Conservation (phyloP, 2,797 vertebrate genomes). For the Aplochiton taeniatus region DNA sequence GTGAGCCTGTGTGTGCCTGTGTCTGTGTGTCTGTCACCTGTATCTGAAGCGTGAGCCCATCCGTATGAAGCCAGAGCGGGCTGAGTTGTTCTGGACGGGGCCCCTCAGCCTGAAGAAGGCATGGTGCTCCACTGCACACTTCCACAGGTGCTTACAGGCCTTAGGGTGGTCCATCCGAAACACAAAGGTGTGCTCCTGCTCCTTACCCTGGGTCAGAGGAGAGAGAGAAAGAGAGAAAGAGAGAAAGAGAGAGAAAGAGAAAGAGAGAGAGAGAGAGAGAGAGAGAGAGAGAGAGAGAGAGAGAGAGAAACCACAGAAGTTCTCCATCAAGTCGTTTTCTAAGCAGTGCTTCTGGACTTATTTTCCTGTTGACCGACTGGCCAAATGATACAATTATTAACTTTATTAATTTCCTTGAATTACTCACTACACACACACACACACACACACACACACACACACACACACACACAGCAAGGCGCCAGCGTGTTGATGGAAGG, state of each 20-base stretch:
- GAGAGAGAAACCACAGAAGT: too few species aligned
- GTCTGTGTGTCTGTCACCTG: too few species aligned
- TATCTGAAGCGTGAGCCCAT: constrained; percentile 97
- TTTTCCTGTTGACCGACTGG: too few species aligned
- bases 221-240: neutral
- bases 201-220: constrained; percentile 82
- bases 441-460: neutral
- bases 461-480: too few species aligned
- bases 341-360: too few species aligned
- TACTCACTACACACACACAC: neutral
- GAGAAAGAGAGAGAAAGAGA: neutral
- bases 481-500: too few species aligned
- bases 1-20: too few species aligned
- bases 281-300: too few species aligned
- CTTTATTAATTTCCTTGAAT: neutral
- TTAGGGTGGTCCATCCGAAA: constrained; percentile 98
- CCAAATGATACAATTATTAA: neutral
- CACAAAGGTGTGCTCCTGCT: constrained; percentile 98
- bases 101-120: constrained; percentile 96
- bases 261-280: neutral
- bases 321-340: too few species aligned
- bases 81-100: constrained; percentile 89
- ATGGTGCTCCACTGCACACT: constrained; percentile 98
- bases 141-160: constrained; percentile 98
- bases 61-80: constrained; percentile 89